Evolutionary conservation across 1,140 invertebrate species (phyloP).

Genomic region (Meloidogyne hapla): DNA sequence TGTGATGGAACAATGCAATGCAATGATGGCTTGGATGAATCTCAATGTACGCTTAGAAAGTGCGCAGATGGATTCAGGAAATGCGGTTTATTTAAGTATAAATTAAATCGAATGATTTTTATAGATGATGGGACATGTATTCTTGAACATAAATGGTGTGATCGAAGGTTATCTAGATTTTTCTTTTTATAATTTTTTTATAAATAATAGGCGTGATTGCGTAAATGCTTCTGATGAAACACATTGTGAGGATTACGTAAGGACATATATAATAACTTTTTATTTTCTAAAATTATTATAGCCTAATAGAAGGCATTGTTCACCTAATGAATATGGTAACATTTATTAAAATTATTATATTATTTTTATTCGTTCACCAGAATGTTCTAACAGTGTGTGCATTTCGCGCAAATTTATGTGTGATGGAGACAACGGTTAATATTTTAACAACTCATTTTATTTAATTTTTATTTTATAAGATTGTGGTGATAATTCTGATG

Average conservation of each 20-base stretch:
- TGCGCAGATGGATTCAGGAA: slow-evolving; percentile 26
- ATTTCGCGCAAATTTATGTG: slow-evolving; percentile 60
- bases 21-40: slow-evolving; percentile 59
- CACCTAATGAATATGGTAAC: slow-evolving; percentile 54
- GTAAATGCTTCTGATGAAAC: slow-evolving; percentile 60
- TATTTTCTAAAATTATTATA: slow-evolving; percentile 25
- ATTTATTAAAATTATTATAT: not conserved
- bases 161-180: slow-evolving; percentile 26
- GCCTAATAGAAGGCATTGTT: slow-evolving; percentile 49
- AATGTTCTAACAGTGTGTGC: slow-evolving; percentile 60
- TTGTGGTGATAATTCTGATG: slow-evolving; percentile 62
- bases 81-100: not conserved
- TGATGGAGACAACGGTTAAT: slow-evolving; percentile 27
- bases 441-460: not conserved
- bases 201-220: slow-evolving; percentile 48
- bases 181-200: not conserved
- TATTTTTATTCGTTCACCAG: not conserved
- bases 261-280: not conserved
- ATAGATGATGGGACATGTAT: slow-evolving; percentile 60
- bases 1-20: slow-evolving; percentile 63
- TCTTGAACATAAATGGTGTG: slow-evolving; percentile 57
- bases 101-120: not conserved
- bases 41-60: slow-evolving; percentile 55
- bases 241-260: slow-evolving; percentile 44
- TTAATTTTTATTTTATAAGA: slow-evolving; percentile 54